Base-by-base conservation (phyloP, 2,888 invertebrate genomes). In the Drosophila subsilvestris region DNA sequence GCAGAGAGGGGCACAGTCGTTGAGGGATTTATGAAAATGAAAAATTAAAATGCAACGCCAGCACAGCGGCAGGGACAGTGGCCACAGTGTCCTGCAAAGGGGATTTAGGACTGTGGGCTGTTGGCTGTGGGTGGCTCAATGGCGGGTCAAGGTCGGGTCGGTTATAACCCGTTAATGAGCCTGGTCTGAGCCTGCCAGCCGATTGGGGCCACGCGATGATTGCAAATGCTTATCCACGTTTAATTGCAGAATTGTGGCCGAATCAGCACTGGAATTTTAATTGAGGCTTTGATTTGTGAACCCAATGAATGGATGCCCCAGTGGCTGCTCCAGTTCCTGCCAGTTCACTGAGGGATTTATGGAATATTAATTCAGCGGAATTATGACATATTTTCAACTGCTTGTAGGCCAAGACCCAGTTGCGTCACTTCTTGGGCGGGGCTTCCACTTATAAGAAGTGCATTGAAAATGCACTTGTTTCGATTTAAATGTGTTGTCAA, bases 111-210 rank as follows among this genome's bases (percentile, higher is more conserved):
- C 6, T n/a, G 37, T 32, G 32, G 12, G 12, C 9, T 9, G 27
- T 12, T 12, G 37, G 2, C 37, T n/a, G 14, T 37, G 37, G 7
- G 7, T n/a, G 12, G 32, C 32, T 32, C 7, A 4, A n/a, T n/a
- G 63, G 10, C 44, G 48, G 54, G 65, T 65, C 66, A 65, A 66
- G 66, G 66, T 65, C 66, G 53, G 51, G 14, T 8, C 14, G 20
- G 2, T 22, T 14, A 18, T 25, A 37, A 12, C 48, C 63, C 54
- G 27, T 44, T 66, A 65, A 66, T 65, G 56, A 66, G 63, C 42
- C 29, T 7, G 43, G 47, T 4, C 0, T 22, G 22, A 3, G 22
- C 22, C 22, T 22, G 22, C 22, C 22, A 6, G 25, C 25, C 25
- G 6, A 25, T 25, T 25, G 25, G 48, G 42, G 29, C 12, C 14